Conservation (phyloP, 2,113 vertebrate genomes). For the Stegastes partitus region DNA sequence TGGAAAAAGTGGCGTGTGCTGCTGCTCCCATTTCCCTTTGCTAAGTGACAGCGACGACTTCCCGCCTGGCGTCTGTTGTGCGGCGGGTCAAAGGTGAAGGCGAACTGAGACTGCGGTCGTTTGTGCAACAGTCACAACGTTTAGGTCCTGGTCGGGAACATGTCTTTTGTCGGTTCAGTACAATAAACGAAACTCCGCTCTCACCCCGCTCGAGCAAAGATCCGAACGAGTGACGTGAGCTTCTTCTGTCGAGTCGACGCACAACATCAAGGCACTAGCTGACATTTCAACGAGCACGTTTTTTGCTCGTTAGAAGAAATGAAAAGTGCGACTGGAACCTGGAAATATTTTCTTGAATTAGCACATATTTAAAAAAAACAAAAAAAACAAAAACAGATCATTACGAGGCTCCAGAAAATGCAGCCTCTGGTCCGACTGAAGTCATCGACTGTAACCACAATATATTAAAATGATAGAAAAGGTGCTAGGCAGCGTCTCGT, state of each 20-base stretch:
- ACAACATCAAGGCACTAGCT: slow-evolving; percentile 78
- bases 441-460: slow-evolving; percentile 54
- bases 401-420: slow-evolving; percentile 42
- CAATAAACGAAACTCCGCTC: slow-evolving; percentile 35
- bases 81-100: slow-evolving; percentile 36
- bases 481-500: slow-evolving; percentile 82
- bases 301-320: slow-evolving; percentile 53
- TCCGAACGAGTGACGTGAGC: slow-evolving; percentile 26
- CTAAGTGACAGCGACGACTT: slow-evolving; percentile 51
- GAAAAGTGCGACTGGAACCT: slow-evolving; percentile 78
- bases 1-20: slow-evolving; percentile 79
- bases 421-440: slow-evolving; percentile 48
- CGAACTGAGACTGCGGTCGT: slow-evolving; percentile 8
- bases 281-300: slow-evolving; percentile 56
- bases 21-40: slow-evolving; percentile 76
- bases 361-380: slow-evolving; percentile 45
- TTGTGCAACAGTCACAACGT: slow-evolving; percentile 30
- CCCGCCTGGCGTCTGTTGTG: slow-evolving; percentile 50
- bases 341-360: slow-evolving; percentile 68
- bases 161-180: slow-evolving; percentile 40
- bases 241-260: slow-evolving; percentile 43
- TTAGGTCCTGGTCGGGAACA: slow-evolving; percentile 51
- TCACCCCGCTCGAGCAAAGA: not conserved
- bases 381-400: slow-evolving; percentile 24
- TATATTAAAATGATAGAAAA: slow-evolving; percentile 82